Evolutionary conservation across 2,888 invertebrate genomes (phyloP).

Genomic region (Lycocerus yunnanus): DNA sequence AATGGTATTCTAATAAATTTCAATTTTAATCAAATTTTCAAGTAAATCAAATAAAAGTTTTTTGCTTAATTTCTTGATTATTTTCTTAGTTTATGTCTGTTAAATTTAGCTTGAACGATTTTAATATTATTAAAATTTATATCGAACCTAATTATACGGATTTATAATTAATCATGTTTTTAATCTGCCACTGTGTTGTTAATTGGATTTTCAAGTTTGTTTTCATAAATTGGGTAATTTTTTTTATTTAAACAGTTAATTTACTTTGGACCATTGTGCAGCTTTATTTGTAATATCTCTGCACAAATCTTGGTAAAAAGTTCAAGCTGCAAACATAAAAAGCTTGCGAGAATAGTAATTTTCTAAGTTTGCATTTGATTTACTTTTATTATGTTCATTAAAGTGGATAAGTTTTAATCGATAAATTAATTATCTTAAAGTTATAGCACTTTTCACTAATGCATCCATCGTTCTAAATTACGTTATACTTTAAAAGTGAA

Average conservation of each 20-base stretch:
- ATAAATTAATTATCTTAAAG: background rate
- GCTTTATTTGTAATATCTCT: background rate
- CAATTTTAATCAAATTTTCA: too few relatives aligned
- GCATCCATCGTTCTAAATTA: background rate
- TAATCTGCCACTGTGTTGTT: background rate
- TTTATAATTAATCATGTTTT: background rate
- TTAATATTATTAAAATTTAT: background rate
- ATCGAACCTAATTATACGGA: background rate
- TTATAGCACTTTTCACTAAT: constrained; percentile 5
- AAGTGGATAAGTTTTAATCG: constrained; percentile 4
- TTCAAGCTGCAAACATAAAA: constrained; percentile 2
- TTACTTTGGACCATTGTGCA: background rate
- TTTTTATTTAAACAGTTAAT: background rate
- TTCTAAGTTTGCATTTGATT: constrained; percentile 12
- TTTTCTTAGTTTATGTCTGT: background rate
- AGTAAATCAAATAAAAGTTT: background rate
- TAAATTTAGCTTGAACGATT: background rate
- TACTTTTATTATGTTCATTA: constrained; percentile 5
- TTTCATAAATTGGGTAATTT: background rate
- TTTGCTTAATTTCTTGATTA: too few relatives aligned
- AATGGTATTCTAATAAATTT: background rate
- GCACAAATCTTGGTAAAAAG: background rate
- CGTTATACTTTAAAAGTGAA: background rate
- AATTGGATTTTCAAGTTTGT: background rate
- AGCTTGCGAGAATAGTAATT: constrained; percentile 1